Evolutionary conservation across 2,888 invertebrate species (phyloP).

Genomic region (Cyaniris semiargus): DNA sequence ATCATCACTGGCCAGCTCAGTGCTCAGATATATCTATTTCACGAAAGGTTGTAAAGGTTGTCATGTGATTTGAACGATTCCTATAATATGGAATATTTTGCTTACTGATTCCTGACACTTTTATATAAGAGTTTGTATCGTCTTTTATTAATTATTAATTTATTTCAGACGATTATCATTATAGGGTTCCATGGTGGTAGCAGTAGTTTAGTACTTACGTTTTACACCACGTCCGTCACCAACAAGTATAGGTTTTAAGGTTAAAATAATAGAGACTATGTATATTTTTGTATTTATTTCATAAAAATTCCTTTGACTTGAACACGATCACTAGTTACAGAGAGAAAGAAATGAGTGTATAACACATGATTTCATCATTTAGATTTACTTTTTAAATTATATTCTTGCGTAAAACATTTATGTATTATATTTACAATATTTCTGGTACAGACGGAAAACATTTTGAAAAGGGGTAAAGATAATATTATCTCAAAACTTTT

Average conservation of each 20-base stretch:
- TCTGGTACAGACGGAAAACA: conserved; percentile 1
- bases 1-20: too few relatives aligned
- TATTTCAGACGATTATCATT: too few relatives aligned
- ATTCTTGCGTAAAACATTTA: conserved; percentile 49
- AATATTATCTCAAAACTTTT: not conserved
- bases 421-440: conserved; percentile 44
- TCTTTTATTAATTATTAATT: too few relatives aligned
- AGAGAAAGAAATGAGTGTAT: conserved; percentile 65
- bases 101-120: too few relatives aligned
- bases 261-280: conserved; percentile 33
- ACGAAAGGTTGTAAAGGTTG: too few relatives aligned
- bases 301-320: conserved; percentile 80
- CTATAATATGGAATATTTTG: too few relatives aligned
- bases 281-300: conserved; percentile 63
- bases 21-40: too few relatives aligned
- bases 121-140: too few relatives aligned
- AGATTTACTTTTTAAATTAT: conserved; percentile 64
- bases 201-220: too few relatives aligned
- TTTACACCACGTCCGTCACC: too few relatives aligned
- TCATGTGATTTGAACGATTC: too few relatives aligned
- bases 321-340: conserved; percentile 81
- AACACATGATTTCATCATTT: conserved; percentile 76
- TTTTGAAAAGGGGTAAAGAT: not conserved
- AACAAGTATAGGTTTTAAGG: not conserved
- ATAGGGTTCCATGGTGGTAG: too few relatives aligned